Evolutionary conservation across 2,888 invertebrate genomes (phyloP), one percentile per base, ranked within the genome.

Genomic region (Tortrix viridana): DNA sequence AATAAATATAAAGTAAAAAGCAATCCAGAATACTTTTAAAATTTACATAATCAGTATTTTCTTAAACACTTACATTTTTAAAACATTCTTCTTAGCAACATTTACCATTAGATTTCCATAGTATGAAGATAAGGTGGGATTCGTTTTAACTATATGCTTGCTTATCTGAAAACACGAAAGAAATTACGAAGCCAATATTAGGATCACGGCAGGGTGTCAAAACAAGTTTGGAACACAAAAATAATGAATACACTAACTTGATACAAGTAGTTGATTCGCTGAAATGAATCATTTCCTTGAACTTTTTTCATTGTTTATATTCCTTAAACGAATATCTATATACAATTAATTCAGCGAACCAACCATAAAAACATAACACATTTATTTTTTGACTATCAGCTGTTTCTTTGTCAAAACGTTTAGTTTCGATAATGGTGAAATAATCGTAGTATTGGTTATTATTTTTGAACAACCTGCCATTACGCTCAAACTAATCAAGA

Each of bases 211-310:
- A 9, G 6, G 6, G 7, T 26, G 26, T 12, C 9, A 32, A 12
- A 12, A 32, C 3, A 32, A 32, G 32, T 32, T 32, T 0, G 32
- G 9, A 32, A 32, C 3, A n/a, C 12, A 32, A 32, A 32, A 9
- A 32, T 12, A 32, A 12, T 3, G 12, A 32, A 32, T 32, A 32
- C 12, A 65, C 75, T 75, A 84, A 94, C 95, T 86, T 95, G 95
- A 80, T 95, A 94, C 22, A 95, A 85, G 76, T 93, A 95, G 81
- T 95, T 95, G 80, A 95, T 94, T 64, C 95, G 88, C 74, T 95
- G 94, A 75, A 95, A 94, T 22, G 93, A 90, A 79, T 95, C 95
- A 77, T 94, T 94, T 60, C 94, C 95, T 73, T 93, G 93, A 65
- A 95, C 94, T 81, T 93, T 92, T 75, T 92, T 94, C 76, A 85